phyloP scores from a whole-genome alignment of 2,797 vertebrate species.

The Rhinogobio ventralis region DNA sequence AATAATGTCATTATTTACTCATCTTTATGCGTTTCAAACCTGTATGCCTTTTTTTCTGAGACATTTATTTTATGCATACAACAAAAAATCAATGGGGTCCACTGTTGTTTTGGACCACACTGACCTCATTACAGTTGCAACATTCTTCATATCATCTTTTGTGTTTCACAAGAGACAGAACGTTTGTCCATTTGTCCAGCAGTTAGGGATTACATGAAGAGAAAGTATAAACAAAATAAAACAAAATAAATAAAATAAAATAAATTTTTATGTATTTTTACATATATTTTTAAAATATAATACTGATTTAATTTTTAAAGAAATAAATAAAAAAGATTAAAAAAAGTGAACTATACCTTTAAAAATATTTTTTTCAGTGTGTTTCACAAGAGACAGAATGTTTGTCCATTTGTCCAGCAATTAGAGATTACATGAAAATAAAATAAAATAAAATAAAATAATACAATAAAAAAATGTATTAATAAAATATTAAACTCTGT shows the following conservation, averaged over 20 bases:
- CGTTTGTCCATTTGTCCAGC: neutral
- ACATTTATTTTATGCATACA: neutral
- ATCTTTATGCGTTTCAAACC: neutral
- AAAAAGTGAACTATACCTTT: neutral
- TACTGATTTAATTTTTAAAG: neutral
- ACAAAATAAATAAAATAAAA: neutral
- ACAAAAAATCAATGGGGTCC: neutral
- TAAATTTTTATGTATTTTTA: too few relatives aligned
- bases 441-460: too few relatives aligned
- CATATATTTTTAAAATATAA: neutral
- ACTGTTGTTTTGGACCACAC: neutral
- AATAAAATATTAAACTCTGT: too few relatives aligned
- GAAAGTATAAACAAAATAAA: neutral
- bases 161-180: neutral
- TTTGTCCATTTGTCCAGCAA: too few relatives aligned
- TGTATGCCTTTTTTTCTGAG: neutral
- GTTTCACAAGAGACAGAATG: neutral
- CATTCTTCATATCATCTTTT: neutral
- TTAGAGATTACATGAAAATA: neutral
- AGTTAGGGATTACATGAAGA: neutral
- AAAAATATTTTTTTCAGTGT: neutral
- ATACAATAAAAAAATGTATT: too few relatives aligned
- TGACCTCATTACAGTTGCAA: neutral
- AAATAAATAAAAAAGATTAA: neutral
- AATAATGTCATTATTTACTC: constrained; percentile 9